Percentiles rank a stretch among this genome's conserved stretches.
phyloP scores from a whole-genome alignment of 2,797 vertebrate species.

The Mormyrops boulengeri region DNA sequence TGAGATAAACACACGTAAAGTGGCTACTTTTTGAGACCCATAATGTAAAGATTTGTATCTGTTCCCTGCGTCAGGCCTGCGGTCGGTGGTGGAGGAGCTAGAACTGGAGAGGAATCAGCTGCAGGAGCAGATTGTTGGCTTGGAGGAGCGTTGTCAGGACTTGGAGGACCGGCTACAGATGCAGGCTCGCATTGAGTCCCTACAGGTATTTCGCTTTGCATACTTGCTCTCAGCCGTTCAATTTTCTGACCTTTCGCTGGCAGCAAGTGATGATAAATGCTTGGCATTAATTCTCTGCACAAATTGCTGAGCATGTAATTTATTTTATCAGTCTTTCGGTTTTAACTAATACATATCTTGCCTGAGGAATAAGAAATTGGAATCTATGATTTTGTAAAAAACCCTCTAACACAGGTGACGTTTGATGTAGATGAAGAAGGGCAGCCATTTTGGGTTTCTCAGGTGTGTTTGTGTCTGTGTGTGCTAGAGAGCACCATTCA shows the following conservation, averaged over 20 bases:
- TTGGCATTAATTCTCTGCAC: background rate
- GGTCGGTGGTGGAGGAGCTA: conserved; percentile 80
- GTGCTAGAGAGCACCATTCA: conserved; percentile 52
- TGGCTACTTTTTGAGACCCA: background rate
- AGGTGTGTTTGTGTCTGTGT: conserved; percentile 75
- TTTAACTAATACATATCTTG: background rate
- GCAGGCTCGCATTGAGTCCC: conserved; percentile 72
- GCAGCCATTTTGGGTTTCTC: conserved; percentile 67
- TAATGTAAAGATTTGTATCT: background rate
- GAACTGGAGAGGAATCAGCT: conserved; percentile 86
- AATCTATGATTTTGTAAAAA: conserved; percentile 63
- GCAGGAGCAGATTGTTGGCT: conserved; percentile 81
- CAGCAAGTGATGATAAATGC: background rate
- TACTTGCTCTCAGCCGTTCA: background rate
- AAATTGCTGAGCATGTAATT: background rate
- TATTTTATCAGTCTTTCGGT: background rate
- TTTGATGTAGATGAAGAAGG: conserved; percentile 90
- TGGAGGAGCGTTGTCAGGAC: conserved; percentile 79
- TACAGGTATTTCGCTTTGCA: conserved; percentile 67
- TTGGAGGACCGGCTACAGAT: conserved; percentile 80
- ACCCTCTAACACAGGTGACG: conserved; percentile 84
- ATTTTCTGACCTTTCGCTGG: background rate
- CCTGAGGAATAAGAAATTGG: conserved; percentile 21
- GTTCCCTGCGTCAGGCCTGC: conserved; percentile 58
- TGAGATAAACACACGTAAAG: background rate